Evolutionary conservation across 2,797 vertebrate species (phyloP).

Genomic region (Pelobates cultripes): DNA sequence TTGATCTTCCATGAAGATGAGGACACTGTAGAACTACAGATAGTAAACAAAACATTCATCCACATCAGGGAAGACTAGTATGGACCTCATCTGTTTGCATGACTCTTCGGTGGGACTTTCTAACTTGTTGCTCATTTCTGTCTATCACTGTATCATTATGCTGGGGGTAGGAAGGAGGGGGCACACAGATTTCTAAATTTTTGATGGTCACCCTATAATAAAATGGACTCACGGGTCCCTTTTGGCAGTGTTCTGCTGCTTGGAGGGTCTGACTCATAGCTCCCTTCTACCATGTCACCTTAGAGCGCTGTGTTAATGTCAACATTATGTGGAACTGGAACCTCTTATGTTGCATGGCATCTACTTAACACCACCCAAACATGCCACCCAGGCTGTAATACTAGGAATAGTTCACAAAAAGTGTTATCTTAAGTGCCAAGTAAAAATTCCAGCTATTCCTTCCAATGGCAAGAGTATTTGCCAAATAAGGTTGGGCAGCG

Average conservation of each 20-base stretch:
- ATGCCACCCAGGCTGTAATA: not conserved
- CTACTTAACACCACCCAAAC: not conserved
- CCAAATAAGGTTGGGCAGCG: no score
- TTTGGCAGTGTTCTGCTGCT: no score
- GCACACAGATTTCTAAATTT: not conserved
- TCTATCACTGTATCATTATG: constrained; percentile 5
- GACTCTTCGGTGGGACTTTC: not conserved
- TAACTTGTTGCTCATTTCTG: not conserved
- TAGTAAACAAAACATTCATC: not conserved
- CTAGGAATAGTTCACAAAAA: not conserved
- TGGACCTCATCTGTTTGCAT: not conserved
- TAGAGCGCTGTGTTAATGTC: not conserved
- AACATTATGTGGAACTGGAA: not conserved
- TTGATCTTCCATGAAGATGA: constrained; percentile 34
- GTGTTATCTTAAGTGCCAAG: no score
- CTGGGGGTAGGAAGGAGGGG: not conserved
- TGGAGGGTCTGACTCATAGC: no score
- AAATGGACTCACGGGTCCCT: no score
- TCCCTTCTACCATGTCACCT: no score
- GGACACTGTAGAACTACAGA: constrained; percentile 17
- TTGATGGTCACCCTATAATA: no score
- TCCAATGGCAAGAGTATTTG: no score
- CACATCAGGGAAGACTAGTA: not conserved
- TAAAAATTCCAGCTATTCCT: no score
- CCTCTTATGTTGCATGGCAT: not conserved